Base-by-base conservation (phyloP, 2,797 vertebrate genomes). In the Sciurus vulgaris region DNA sequence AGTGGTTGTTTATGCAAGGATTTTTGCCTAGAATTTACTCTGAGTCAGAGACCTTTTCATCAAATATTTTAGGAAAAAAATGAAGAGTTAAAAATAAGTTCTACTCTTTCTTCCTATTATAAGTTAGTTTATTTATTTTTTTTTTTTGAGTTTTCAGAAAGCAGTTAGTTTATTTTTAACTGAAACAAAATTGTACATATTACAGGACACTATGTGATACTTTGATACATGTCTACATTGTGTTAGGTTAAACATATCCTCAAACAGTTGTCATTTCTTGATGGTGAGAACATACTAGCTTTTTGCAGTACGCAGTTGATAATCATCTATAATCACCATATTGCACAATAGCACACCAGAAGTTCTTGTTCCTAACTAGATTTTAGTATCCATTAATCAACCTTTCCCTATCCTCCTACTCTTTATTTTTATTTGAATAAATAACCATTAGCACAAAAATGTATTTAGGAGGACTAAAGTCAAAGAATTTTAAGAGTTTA, bases 41-140 rank as follows among this genome's bases (percentile, higher is more conserved):
- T 69, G n/a, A 70, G 10, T 22, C 73, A 38, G 15, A 86, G 54
- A 94, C 49, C 14, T 83, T 93, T 26, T 84, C 33, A 22, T 54
- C 79, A 89, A 91, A 51, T 65, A 69, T 33, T 89, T 94, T 67
- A 91, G 73, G 73, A 82, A 82, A 89, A 82, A 69, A 86, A 86
- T 2, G 3, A 89, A 54, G 78, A 70, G 6, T 82, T 92, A 61
- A 78, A 96, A 81, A 51, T 35, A 83, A 91, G 26, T 51, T 10
- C 1, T 49, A 22, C 38, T 79, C 51, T 65, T 84, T 30, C 26
- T 63, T 63, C 11, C 12, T 69, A 41, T 69, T 8, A 22, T 73
- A 59, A 56, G 22, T 70, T 22, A 49, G 11, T 63, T 30, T 78
- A 20, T 54, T 51, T 49, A n/a, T n/a, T n/a, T n/a, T n/a, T n/a